Percentiles rank a stretch among this genome's conserved stretches.
Evolutionary conservation across 1,140 invertebrate species (phyloP).

Genomic region (roundworm (Caenorhabditis elegans)): WBcel235 BX284606.5:12051001-12051500

Average conservation of each 20-base stretch:
- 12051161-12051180: too few species aligned
- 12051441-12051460: conserved; percentile 9
- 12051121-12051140: background rate
- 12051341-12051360: background rate
- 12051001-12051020: background rate
- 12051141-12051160: too few species aligned
- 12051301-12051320: background rate
- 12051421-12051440: conserved; percentile 10
- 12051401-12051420: background rate
- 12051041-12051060: background rate
- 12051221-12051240: too few species aligned
- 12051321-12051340: background rate
- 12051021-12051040: background rate
- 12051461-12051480: background rate
- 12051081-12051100: background rate
- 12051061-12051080: too few species aligned
- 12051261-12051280: background rate
- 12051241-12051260: too few species aligned
- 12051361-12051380: too few species aligned
- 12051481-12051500: conserved; percentile 2
- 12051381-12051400: conserved; percentile 33
- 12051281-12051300: background rate
- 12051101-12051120: background rate
- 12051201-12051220: too few species aligned
- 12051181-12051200: too few species aligned